Evolutionary conservation across 2,113 vertebrate genomes (phyloP).

Genomic region (Halichoeres trimaculatus): DNA sequence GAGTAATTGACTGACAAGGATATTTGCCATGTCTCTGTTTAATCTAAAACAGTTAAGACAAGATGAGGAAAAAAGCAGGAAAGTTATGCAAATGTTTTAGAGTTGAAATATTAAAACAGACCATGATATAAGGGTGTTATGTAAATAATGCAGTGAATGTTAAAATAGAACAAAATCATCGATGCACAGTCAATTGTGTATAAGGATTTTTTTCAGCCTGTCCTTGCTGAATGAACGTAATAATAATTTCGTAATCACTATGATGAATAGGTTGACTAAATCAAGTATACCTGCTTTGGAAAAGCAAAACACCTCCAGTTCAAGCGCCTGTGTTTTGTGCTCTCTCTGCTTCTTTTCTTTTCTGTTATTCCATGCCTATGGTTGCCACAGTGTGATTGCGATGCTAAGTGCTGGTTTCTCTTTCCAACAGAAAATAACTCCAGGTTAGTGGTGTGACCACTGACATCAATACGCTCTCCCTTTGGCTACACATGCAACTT

Average conservation of each 20-base stretch:
- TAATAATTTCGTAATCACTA: not conserved
- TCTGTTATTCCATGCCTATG: not conserved
- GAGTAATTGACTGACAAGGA: not conserved
- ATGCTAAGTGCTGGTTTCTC: conserved; percentile 30
- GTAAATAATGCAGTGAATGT: no score
- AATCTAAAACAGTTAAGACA: no score
- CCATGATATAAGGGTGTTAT: no score
- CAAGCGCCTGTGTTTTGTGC: not conserved
- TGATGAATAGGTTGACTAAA: not conserved
- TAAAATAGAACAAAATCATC: no score
- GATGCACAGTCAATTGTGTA: no score
- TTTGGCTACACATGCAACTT: conserved; percentile 12
- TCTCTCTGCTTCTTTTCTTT: conserved; percentile 2
- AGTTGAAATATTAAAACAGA: no score
- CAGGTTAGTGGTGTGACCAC: conserved; percentile 23
- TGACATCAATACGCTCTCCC: conserved; percentile 26
- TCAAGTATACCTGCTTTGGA: not conserved
- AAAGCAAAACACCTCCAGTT: not conserved
- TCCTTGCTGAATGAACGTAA: no score
- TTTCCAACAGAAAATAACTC: conserved; percentile 18
- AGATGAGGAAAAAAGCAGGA: no score
- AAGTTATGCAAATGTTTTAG: no score
- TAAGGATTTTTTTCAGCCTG: no score
- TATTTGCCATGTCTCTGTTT: no score
- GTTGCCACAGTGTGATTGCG: conserved; percentile 30